Conservation (phyloP, 2,888 invertebrate genomes). For the Rambutsinella grinnellia region DNA sequence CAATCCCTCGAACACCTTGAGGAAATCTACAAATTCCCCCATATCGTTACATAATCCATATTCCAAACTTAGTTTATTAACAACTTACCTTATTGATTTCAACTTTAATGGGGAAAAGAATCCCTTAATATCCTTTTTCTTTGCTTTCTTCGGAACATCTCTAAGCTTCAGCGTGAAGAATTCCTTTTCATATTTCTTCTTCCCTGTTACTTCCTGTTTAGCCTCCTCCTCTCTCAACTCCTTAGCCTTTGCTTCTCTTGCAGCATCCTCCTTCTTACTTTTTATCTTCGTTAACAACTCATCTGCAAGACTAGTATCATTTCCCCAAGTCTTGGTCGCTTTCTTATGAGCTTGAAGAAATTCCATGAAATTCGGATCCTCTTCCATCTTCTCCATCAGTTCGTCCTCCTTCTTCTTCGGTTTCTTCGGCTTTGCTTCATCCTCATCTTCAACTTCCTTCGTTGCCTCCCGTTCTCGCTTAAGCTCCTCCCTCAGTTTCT, state of each 20-base stretch:
- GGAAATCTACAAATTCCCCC: constrained; percentile 77
- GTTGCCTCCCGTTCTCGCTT: constrained; percentile 26
- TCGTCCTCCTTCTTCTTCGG: constrained; percentile 74
- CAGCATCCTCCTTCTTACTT: constrained; percentile 57
- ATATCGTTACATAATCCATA: background rate
- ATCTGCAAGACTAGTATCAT: constrained; percentile 64
- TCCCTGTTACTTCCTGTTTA: constrained; percentile 54
- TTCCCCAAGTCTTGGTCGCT: constrained; percentile 62
- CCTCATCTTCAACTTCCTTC: constrained; percentile 63
- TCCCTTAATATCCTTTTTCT: constrained; percentile 85
- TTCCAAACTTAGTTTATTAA: background rate
- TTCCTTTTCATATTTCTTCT: constrained; percentile 68
- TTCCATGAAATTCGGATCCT: constrained; percentile 90
- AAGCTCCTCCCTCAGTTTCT: constrained; percentile 62
- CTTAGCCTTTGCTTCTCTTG: constrained; percentile 69
- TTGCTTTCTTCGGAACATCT: constrained; percentile 83
- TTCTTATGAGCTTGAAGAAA: constrained; percentile 88
- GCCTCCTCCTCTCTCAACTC: constrained; percentile 62
- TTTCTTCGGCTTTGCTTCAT: constrained; percentile 68
- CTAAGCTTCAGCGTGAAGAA: constrained; percentile 80
- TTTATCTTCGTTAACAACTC: constrained; percentile 70
- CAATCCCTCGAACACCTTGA: constrained; percentile 83
- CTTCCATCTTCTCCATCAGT: constrained; percentile 81
- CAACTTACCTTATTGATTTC: constrained; percentile 77
- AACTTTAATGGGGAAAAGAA: constrained; percentile 87